Percentiles rank a stretch among this genome's conserved stretches.
Evolutionary conservation across 2,888 invertebrate species (phyloP).

Genomic region (Tanypteryx hageni): DNA sequence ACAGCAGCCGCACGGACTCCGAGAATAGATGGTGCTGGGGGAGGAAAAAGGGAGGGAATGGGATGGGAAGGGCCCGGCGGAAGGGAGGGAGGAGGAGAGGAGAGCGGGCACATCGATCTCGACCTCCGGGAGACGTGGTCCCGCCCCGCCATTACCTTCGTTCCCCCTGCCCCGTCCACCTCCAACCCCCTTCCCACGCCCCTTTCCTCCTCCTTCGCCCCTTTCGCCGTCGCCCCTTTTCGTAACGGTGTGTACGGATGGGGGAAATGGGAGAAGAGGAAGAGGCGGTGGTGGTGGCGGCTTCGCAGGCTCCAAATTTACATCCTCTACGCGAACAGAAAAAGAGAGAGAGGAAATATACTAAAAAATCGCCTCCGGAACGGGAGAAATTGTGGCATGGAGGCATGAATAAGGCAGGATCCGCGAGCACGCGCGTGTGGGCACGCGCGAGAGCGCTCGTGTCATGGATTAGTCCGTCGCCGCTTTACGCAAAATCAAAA

Average conservation of each 20-base stretch:
- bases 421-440: neutral
- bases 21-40: neutral
- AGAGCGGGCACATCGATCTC: conserved; percentile 54
- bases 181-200: neutral
- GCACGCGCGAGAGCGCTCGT: too few relatives aligned
- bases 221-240: neutral
- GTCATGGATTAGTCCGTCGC: too few relatives aligned
- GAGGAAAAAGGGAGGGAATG: neutral
- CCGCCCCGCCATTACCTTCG: neutral
- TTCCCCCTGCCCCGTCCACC: neutral
- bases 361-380: neutral
- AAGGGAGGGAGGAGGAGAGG: neutral
- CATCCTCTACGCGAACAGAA: too few relatives aligned
- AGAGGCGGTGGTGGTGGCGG: too few relatives aligned
- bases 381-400: neutral
- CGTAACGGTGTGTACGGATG: too few relatives aligned
- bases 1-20: neutral
- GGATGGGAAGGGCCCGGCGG: neutral
- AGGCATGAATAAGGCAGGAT: neutral
- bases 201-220: neutral
- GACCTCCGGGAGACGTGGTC: conserved; percentile 4
- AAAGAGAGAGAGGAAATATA: neutral
- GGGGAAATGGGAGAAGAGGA: neutral
- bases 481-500: too few relatives aligned
- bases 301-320: too few relatives aligned